Evolutionary conservation across 1,140 invertebrate genomes (phyloP).

Genomic region (Zaprionus camerounensis): DNA sequence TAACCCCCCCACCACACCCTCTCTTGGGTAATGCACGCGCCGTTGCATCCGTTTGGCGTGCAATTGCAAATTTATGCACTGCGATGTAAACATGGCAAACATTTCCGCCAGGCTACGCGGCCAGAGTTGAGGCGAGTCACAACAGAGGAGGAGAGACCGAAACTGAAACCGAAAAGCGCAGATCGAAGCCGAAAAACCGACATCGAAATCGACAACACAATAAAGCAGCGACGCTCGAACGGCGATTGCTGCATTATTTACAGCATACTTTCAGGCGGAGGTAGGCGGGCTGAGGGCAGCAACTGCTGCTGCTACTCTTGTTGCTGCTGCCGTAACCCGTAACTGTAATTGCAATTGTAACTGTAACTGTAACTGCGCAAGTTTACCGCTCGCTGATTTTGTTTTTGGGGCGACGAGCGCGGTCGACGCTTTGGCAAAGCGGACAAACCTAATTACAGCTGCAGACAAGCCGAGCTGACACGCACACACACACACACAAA

Average conservation of each 20-base stretch:
- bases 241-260: constrained; percentile 74
- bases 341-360: constrained; percentile 4
- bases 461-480: constrained; percentile 43
- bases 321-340: neutral
- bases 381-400: constrained; percentile 32
- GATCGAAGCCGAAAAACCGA: neutral
- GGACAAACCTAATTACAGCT: constrained; percentile 79
- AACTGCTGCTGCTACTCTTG: neutral
- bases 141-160: constrained; percentile 2
- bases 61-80: constrained; percentile 82
- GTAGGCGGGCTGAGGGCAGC: neutral
- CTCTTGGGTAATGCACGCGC: constrained; percentile 51
- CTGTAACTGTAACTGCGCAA: constrained; percentile 9
- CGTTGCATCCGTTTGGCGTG: constrained; percentile 59
- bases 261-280: constrained; percentile 67
- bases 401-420: constrained; percentile 26
- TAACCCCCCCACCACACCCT: neutral
- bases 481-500: constrained; percentile 21
- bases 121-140: neutral
- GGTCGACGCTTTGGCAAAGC: constrained; percentile 27
- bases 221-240: constrained; percentile 35
- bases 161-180: neutral
- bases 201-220: constrained; percentile 36
- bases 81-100: constrained; percentile 79
- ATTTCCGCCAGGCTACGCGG: constrained; percentile 55